Base-by-base conservation (phyloP, 2,113 vertebrate genomes). In the Struthio camelus region DNA sequence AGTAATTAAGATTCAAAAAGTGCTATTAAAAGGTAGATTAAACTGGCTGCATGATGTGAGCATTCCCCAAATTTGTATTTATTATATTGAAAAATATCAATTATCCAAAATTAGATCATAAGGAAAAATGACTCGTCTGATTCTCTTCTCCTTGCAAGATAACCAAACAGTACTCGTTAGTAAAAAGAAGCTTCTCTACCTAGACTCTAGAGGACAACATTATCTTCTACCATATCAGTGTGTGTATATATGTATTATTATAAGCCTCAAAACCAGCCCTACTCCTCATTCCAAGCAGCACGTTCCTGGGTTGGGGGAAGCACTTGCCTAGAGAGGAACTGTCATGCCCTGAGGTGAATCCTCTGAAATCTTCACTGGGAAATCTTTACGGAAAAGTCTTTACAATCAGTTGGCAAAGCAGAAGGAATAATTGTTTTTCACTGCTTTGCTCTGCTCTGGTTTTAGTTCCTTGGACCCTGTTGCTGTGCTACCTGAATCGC, bases 361-460 rank as follows among this genome's bases (percentile, higher is more conserved):
- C 25, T n/a, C 64, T 44, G 54, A 78, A 50, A 64, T 32, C 42
- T 44, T n/a, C 22, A 6, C 3, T 64, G 34, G n/a, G 59, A 69
- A 89, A 54, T 18, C 54, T n/a, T 77, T 5, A 27, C 42, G 38
- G 40, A 16, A 56, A 36, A 58, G 10, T 14, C 25, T 61, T 70
- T 30, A 23, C 5, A 65, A 15, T 14, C 14, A 1, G 34, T 46
- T 59, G 54, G n/a, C 76, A 53, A 25, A 28, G 46, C 30, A 56
- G 34, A 32, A 2, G 25, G n/a, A 56, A 59, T 1, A 6, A 32
- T 5, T 44, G 36, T 2, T 46, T 44, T 38, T 48, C 1, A 0
- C n/a, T 54, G 38, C 28, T n/a, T 28, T 79, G 34, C 30, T 78
- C 54, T 22, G 59, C 3, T 11, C 50, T 14, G 10, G 1, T 85